Base-by-base conservation (phyloP, 2,888 invertebrate genomes). In the Netelia virgata region DNA sequence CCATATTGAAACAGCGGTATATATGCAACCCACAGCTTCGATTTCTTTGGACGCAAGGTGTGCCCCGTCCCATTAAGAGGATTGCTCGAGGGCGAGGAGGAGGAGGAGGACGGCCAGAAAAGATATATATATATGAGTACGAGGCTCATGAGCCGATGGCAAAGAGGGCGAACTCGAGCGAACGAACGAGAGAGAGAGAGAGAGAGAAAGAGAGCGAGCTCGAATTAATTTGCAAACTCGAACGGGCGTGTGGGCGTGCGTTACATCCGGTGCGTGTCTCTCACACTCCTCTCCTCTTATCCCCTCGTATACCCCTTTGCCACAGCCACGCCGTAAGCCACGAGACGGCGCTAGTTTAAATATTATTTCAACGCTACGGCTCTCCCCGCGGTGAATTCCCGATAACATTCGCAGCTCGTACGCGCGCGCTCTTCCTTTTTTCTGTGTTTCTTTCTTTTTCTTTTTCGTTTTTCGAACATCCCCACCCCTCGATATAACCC, bases 31-130 rank as follows among this genome's bases (percentile, higher is more conserved):
- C 90, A 90, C 91, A 90, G 87, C 87, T 87, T 89, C 89, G 85
- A 85, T 86, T 82, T 86, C 87, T 90, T 90, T 92, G 91, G 91
- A 90, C 92, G 88, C 92, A 92, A 93, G 93, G 93, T 93, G 92
- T 91, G 91, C 91, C 92, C 91, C 91, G 86, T 85, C 82, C 83
- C 87, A 83, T 88, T 88, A 87, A 83, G 87, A 74, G 80, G 80
- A 88, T 86, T 87, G 87, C 82, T 82, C 85, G 80, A 78, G 85
- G 86, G 85, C 84, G 86, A 79, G 85, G 73, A 80, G 68, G 68
- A 78, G 57, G 20, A 78, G 9, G 20, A 55, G 5, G 18, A n/a
- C n/a, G n/a, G 55, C 6, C 55, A 3, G 53, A 57, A 16, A 57
- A n/a, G 10, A 10, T 28, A 28, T 50, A 75, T 18, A 63, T 28